phyloP scores from a whole-genome alignment of 2,888 invertebrate genomes.

The Harpagoxenus sublaevis region DNA sequence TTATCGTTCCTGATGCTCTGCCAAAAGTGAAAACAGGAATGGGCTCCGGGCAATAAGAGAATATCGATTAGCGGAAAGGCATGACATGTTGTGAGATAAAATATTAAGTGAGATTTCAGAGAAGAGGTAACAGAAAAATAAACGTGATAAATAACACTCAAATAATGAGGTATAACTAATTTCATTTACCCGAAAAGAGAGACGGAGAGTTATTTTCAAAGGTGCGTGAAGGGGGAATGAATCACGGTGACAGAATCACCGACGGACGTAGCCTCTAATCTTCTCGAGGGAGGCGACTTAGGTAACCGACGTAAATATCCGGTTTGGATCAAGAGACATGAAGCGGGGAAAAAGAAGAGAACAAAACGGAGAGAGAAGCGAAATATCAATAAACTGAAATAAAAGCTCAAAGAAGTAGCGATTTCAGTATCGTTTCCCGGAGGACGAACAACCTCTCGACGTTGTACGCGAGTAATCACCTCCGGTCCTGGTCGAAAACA shows the following conservation, averaged over 20 bases:
- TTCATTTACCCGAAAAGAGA: neutral
- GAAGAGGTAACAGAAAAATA: neutral
- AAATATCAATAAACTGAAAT: constrained; percentile 47
- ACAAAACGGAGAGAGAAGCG: neutral
- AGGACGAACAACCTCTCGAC: constrained; percentile 31
- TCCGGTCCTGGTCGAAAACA: constrained; percentile 43
- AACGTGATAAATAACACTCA: constrained; percentile 8
- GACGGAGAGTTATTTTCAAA: neutral
- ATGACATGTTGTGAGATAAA: neutral
- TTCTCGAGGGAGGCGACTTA: constrained; percentile 27
- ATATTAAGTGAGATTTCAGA: constrained; percentile 5
- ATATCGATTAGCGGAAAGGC: constrained; percentile 18
- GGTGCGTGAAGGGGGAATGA: neutral
- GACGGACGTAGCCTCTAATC: neutral
- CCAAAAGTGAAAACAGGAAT: constrained; percentile 45
- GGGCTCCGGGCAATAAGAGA: constrained; percentile 3
- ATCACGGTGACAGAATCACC: neutral
- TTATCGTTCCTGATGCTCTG: constrained; percentile 48
- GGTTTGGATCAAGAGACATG: constrained; percentile 28
- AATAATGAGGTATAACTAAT: neutral
- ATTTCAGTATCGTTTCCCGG: constrained; percentile 49
- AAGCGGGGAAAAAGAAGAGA: neutral
- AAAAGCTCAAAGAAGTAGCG: constrained; percentile 32
- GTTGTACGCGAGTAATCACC: constrained; percentile 27
- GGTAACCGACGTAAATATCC: constrained; percentile 38